Conservation (phyloP, 2,888 invertebrate species). For the Xestia xanthographa region DNA sequence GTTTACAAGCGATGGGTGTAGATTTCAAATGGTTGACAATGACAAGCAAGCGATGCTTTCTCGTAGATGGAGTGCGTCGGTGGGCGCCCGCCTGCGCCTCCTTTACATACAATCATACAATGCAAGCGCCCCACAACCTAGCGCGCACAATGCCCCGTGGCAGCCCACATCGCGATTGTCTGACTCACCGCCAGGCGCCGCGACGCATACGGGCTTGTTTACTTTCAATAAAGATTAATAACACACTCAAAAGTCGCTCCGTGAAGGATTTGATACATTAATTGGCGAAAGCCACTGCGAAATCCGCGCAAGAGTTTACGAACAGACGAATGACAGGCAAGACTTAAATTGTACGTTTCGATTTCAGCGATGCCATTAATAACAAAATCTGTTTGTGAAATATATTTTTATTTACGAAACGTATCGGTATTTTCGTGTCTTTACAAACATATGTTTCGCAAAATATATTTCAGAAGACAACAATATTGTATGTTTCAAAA, state of each 20-base stretch:
- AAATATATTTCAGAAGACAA: slow-evolving; percentile 9
- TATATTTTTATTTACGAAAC: slow-evolving; percentile 35
- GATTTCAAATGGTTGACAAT: slow-evolving; percentile 56
- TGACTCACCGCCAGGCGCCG: slow-evolving; percentile 83
- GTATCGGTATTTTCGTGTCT: not conserved
- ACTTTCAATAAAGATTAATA: slow-evolving; percentile 86
- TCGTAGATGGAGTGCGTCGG: slow-evolving; percentile 78
- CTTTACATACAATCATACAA: slow-evolving; percentile 89
- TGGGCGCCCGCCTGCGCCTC: slow-evolving; percentile 86
- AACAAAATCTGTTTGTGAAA: slow-evolving; percentile 34
- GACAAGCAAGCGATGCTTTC: slow-evolving; percentile 75
- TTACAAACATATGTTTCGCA: slow-evolving; percentile 23
- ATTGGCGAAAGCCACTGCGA: slow-evolving; percentile 64
- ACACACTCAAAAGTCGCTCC: slow-evolving; percentile 77
- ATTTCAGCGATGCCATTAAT: slow-evolving; percentile 32
- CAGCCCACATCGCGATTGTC: slow-evolving; percentile 87
- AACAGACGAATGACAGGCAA: slow-evolving; percentile 49
- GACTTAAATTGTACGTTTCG: slow-evolving; percentile 41
- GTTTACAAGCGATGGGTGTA: slow-evolving; percentile 60
- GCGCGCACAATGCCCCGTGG: slow-evolving; percentile 75
- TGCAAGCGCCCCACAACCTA: slow-evolving; percentile 76
- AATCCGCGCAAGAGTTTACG: slow-evolving; percentile 55
- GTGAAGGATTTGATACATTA: slow-evolving; percentile 68
- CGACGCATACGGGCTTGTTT: slow-evolving; percentile 84
- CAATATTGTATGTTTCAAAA: slow-evolving; percentile 29